These are phyloP conservation scores for Eremophila alpestris DNA, from an alignment of 2,797 vertebrate genomes.

Conservation along the genomic window DNA sequence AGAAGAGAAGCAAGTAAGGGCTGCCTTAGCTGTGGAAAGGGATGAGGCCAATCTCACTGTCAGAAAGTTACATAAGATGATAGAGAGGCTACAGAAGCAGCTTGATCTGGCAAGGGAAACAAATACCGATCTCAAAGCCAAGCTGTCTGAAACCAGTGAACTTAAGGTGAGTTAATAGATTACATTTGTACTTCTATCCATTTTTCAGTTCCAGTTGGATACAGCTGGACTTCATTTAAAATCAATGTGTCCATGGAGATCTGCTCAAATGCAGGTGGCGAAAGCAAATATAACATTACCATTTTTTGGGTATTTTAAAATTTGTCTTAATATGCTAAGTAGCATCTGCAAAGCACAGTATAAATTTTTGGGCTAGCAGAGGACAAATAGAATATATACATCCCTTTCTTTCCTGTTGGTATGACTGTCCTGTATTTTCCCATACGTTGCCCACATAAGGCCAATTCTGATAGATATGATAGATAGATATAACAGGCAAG, in stretches of 20 bases:
- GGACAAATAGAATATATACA: neutral
- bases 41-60: constrained; percentile 79
- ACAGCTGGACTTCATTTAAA: neutral
- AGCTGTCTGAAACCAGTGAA: constrained; percentile 84
- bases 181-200: neutral
- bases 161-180: constrained; percentile 84
- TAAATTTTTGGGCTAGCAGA: neutral
- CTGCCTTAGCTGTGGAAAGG: constrained; percentile 76
- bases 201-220: neutral
- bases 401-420: neutral
- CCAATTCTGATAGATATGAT: neutral
- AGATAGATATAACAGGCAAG: neutral
- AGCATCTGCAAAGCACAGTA: neutral
- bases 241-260: neutral
- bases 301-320: neutral
- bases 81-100: constrained; percentile 86
- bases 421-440: neutral
- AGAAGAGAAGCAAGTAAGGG: constrained; percentile 82
- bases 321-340: neutral
- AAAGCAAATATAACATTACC: neutral
- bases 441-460: neutral
- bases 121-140: constrained; percentile 86
- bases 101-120: constrained; percentile 76
- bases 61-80: constrained; percentile 83
- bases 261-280: neutral